phyloP scores from a whole-genome alignment of 2,797 vertebrate species.

The Mergus octosetaceus region DNA sequence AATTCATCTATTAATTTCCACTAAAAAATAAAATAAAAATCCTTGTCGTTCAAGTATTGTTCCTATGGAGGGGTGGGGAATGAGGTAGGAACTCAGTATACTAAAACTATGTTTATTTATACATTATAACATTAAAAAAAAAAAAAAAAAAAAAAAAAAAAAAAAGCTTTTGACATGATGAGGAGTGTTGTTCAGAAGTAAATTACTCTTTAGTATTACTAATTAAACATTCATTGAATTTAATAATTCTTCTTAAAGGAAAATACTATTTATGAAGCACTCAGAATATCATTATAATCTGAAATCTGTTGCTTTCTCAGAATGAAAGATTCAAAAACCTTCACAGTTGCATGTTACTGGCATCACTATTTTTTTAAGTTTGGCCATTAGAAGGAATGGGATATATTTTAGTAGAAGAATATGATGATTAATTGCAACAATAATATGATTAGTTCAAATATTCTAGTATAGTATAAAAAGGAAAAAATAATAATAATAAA shows the following conservation, averaged over 20 bases:
- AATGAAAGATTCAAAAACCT: background rate
- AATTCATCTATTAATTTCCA: background rate
- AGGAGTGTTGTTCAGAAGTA: background rate
- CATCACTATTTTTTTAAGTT: background rate
- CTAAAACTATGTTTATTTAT: background rate
- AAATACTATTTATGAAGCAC: background rate
- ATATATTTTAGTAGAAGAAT: background rate
- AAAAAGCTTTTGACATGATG: background rate
- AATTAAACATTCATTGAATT: background rate
- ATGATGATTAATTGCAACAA: background rate
- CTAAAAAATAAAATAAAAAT: background rate
- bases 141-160: background rate
- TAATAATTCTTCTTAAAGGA: background rate
- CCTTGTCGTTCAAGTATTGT: background rate
- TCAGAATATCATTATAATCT: background rate
- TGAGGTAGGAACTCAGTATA: background rate
- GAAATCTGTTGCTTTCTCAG: background rate
- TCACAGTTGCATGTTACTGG: background rate
- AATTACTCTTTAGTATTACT: background rate
- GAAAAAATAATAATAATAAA: background rate
- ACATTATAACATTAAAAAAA: background rate
- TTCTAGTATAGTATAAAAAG: background rate
- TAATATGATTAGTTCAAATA: background rate
- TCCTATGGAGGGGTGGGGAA: background rate
- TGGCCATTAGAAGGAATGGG: background rate